Evolutionary conservation across 2,888 invertebrate genomes (phyloP).

Genomic region (Plebejus melissa): DNA sequence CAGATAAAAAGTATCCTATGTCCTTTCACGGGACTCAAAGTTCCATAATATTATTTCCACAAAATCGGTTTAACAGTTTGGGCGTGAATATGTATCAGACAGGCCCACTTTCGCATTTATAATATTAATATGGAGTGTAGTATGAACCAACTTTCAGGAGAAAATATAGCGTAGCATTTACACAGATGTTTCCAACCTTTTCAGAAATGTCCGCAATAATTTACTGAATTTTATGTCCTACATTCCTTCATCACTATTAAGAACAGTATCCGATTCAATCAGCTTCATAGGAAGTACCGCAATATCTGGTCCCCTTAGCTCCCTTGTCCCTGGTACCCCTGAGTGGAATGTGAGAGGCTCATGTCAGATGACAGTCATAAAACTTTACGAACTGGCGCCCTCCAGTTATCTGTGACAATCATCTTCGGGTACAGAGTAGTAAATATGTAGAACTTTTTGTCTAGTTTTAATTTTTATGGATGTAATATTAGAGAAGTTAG

Average conservation of each 20-base stretch:
- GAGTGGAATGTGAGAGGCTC: slow-evolving; percentile 46
- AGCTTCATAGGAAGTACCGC: slow-evolving; percentile 41
- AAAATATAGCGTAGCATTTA: not conserved
- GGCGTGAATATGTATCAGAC: no score
- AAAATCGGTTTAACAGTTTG: no score
- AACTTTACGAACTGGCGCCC: slow-evolving; percentile 76
- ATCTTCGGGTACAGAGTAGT: slow-evolving; percentile 40
- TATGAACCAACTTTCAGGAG: not conserved
- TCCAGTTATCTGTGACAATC: slow-evolving; percentile 70
- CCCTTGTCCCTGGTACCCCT: slow-evolving; percentile 36
- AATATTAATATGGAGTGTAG: no score
- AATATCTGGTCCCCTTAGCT: slow-evolving; percentile 31
- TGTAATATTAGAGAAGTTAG: no score
- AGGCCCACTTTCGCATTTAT: no score
- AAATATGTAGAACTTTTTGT: not conserved
- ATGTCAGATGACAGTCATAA: slow-evolving; percentile 71
- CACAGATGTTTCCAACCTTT: not conserved
- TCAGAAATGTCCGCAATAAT: not conserved
- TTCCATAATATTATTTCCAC: no score
- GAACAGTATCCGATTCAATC: slow-evolving; percentile 33
- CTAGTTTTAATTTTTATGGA: no score
- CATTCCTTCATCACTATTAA: slow-evolving; percentile 8
- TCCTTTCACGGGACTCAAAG: no score
- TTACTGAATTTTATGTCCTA: not conserved
- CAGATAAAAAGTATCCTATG: no score